Percentiles rank a stretch among this genome's conserved stretches.
Conservation (phyloP, 2,888 invertebrate species). For the Herminia tarsipennalis region DNA sequence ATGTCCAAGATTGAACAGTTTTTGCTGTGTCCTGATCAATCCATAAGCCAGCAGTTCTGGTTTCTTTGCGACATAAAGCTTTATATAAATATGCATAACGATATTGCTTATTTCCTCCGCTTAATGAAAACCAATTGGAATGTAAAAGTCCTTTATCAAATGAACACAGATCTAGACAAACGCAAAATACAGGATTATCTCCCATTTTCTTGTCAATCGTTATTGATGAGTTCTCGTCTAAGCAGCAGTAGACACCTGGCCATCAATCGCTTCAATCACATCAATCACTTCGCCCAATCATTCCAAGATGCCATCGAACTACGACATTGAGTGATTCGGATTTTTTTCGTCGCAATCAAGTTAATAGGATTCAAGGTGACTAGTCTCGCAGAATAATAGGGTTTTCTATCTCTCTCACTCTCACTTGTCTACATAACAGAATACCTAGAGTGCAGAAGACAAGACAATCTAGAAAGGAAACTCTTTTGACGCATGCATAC, state of each 20-base stretch:
- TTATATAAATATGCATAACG: too few species aligned
- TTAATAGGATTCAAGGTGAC: slow-evolving; percentile 33
- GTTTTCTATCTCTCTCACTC: not conserved
- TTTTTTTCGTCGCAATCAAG: slow-evolving; percentile 42
- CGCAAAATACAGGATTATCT: too few species aligned
- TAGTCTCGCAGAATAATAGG: slow-evolving; percentile 14
- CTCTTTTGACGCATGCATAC: too few species aligned
- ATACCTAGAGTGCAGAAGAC: not conserved
- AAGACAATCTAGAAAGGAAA: too few species aligned
- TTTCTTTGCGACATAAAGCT: too few species aligned
- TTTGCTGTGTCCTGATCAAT: too few species aligned
- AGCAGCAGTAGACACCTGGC: slow-evolving; percentile 36
- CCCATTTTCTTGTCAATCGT: slow-evolving; percentile 20
- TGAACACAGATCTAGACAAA: too few species aligned
- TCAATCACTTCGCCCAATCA: slow-evolving; percentile 54
- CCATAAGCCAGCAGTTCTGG: too few species aligned
- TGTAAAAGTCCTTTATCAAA: too few species aligned
- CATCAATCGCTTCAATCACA: slow-evolving; percentile 48
- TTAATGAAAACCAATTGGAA: too few species aligned
- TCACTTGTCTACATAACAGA: not conserved
- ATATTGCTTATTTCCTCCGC: too few species aligned
- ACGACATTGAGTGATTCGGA: slow-evolving; percentile 55
- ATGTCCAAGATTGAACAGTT: too few species aligned
- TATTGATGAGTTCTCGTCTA: slow-evolving; percentile 25
- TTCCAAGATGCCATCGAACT: slow-evolving; percentile 41